A percentile compares a stretch with the other conserved stretches of the same genome.
Conservation (phyloP, 2,113 vertebrate genomes). For the Capreolus pygargus region DNA sequence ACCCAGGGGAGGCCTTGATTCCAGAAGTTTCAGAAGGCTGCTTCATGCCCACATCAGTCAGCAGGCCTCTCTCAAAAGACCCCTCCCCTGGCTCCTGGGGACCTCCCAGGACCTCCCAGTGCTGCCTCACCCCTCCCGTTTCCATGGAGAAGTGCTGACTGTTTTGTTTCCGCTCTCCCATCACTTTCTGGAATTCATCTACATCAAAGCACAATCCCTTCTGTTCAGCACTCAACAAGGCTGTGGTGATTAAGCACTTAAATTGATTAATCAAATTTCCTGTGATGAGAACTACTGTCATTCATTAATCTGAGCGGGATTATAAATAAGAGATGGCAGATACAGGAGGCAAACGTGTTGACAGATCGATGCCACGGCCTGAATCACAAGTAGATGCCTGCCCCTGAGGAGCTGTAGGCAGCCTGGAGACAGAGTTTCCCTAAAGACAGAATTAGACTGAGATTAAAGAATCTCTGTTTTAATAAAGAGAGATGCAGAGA, state of each 20-base stretch:
- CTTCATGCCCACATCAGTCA: not conserved
- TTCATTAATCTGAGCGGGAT: constrained; percentile 88
- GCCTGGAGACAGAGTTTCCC: constrained; percentile 75
- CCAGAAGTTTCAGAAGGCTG: not conserved
- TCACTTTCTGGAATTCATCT: constrained; percentile 71
- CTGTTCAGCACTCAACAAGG: constrained; percentile 66
- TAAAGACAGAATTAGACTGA: constrained; percentile 78
- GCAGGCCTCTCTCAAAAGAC: not conserved
- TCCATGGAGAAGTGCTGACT: constrained; percentile 39
- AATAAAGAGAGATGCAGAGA: constrained; percentile 71
- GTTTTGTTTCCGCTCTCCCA: not conserved
- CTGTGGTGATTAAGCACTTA: constrained; percentile 86
- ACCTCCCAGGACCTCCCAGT: not conserved
- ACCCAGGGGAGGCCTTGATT: not conserved
- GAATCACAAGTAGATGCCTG: constrained; percentile 79
- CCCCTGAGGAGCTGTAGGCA: constrained; percentile 71
- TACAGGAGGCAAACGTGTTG: constrained; percentile 82
- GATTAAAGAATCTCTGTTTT: constrained; percentile 76
- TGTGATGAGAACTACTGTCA: constrained; percentile 88
- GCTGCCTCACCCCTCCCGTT: not conserved
- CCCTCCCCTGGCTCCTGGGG: constrained; percentile 8
- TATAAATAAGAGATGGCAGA: constrained; percentile 88
- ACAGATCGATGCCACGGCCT: constrained; percentile 73
- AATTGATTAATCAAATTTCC: constrained; percentile 90
- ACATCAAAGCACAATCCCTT: constrained; percentile 75